Conservation (phyloP, 2,888 invertebrate genomes). For the Pedicia rivosa region DNA sequence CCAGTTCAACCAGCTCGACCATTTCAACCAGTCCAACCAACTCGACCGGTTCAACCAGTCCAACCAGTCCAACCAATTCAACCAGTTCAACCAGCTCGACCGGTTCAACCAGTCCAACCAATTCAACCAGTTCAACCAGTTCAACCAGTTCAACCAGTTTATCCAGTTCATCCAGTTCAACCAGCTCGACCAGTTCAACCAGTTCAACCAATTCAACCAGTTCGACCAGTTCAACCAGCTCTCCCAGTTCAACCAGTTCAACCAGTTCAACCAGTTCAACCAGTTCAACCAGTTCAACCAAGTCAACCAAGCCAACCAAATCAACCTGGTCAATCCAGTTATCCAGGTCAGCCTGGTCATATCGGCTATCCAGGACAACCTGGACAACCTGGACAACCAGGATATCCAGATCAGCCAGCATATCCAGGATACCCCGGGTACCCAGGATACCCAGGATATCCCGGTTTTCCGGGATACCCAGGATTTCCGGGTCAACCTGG, state of each 20-base stretch:
- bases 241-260: constrained; percentile 20
- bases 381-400: constrained; percentile 9
- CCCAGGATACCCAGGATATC: neutral
- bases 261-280: constrained; percentile 4
- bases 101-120: constrained; percentile 32
- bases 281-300: constrained; percentile 7
- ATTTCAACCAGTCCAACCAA: constrained; percentile 13
- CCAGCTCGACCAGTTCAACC: no score
- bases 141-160: constrained; percentile 10
- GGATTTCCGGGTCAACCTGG: constrained; percentile 1
- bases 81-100: constrained; percentile 15
- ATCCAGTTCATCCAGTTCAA: constrained; percentile 17
- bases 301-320: constrained; percentile 16
- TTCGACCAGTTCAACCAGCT: constrained; percentile 36
- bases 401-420: constrained; percentile 9
- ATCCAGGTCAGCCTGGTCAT: neutral
- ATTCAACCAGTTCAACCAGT: constrained; percentile 35
- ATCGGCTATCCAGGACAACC: constrained; percentile 14
- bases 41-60: neutral
- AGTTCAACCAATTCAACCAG: no score
- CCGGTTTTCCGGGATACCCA: neutral
- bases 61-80: constrained; percentile 16
- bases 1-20: constrained; percentile 16
- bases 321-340: constrained; percentile 18
- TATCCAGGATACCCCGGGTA: constrained; percentile 15